Evolutionary conservation across 1,140 invertebrate species (phyloP).

Genomic region (Oryzaephilus surinamensis): DNA sequence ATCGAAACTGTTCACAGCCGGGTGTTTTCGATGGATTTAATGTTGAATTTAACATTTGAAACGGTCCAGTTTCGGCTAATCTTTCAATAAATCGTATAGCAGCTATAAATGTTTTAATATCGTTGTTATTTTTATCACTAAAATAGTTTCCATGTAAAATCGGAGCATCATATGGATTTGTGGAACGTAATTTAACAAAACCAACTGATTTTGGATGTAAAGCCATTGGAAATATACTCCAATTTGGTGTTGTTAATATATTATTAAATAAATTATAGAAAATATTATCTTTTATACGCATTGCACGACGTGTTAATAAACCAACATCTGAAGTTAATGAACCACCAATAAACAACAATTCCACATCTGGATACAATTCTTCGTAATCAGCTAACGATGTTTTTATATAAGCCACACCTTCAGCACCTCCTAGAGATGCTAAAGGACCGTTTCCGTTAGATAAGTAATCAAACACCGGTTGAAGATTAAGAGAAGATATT

Average conservation of each 20-base stretch:
- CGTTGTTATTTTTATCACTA: conserved; percentile 45
- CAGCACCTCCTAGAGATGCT: conserved; percentile 39
- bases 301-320: conserved; percentile 4
- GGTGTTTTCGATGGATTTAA: conserved; percentile 13
- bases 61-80: conserved; percentile 16
- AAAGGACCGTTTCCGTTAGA: conserved; percentile 24
- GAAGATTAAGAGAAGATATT: background rate
- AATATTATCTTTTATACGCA: conserved; percentile 21
- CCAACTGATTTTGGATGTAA: conserved; percentile 66
- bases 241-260: conserved; percentile 46
- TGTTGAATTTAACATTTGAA: conserved; percentile 13
- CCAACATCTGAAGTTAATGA: conserved; percentile 27
- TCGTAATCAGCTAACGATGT: conserved; percentile 36
- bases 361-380: conserved; percentile 50
- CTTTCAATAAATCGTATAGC: conserved; percentile 17
- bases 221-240: conserved; percentile 57
- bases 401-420: conserved; percentile 42
- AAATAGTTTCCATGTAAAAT: conserved; percentile 52
- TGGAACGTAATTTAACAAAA: conserved; percentile 49
- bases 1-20: conserved; percentile 17
- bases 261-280: conserved; percentile 20
- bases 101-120: conserved; percentile 20
- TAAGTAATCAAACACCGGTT: conserved; percentile 1
- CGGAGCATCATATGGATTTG: conserved; percentile 59
- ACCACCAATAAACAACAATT: conserved; percentile 43